Evolutionary conservation across 1,140 invertebrate species (phyloP).

Genomic region (Danaus plexippus): DNA sequence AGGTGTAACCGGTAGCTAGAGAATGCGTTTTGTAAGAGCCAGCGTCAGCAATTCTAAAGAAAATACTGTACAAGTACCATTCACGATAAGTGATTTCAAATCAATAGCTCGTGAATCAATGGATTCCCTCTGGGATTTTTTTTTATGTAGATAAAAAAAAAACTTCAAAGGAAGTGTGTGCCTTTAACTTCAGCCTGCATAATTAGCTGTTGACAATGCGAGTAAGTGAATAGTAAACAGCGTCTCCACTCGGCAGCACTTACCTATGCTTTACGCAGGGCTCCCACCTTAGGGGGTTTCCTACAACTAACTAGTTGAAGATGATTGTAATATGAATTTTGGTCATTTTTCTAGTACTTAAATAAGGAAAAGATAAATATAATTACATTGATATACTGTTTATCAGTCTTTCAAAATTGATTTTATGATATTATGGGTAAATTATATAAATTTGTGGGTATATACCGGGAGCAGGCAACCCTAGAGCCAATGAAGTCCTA

Average conservation of each 20-base stretch:
- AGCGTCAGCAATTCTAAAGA: slow-evolving; percentile 22
- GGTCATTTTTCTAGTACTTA: too few species aligned
- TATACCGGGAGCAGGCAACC: too few species aligned
- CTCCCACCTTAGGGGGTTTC: too few species aligned
- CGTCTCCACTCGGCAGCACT: slow-evolving; percentile 25
- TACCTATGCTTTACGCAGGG: too few species aligned
- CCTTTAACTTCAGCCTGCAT: slow-evolving; percentile 31
- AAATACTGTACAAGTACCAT: slow-evolving; percentile 21
- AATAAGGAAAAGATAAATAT: too few species aligned
- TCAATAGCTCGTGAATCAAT: slow-evolving; percentile 22
- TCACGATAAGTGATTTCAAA: slow-evolving; percentile 24
- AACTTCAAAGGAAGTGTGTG: slow-evolving; percentile 28
- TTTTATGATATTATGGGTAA: too few species aligned
- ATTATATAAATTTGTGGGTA: too few species aligned
- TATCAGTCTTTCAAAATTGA: too few species aligned
- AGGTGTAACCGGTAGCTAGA: slow-evolving; percentile 20
- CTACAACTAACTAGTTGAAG: too few species aligned
- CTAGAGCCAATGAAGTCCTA: too few species aligned
- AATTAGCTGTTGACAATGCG: slow-evolving; percentile 32
- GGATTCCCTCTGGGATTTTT: slow-evolving; percentile 16
- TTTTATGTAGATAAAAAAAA: slow-evolving; percentile 23
- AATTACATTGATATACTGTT: too few species aligned
- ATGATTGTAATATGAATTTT: too few species aligned
- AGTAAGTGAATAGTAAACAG: slow-evolving; percentile 35
- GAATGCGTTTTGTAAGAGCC: slow-evolving; percentile 18